These are phyloP conservation scores for Struthio camelus DNA, from an alignment of 2,113 vertebrate species.

Conservation along the genomic window DNA sequence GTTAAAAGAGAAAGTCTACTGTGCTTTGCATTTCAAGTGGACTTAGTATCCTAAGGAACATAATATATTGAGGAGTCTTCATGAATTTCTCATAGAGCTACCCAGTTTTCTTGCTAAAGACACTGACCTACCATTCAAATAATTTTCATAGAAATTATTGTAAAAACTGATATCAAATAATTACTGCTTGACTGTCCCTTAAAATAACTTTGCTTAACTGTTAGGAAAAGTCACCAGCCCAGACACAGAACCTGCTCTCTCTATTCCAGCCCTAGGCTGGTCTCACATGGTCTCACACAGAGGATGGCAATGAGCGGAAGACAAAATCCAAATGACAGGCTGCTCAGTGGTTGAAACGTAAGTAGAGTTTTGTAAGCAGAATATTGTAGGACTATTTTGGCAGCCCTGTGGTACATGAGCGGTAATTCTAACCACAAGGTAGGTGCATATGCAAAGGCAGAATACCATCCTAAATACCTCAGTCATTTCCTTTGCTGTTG, in stretches of 20 bases:
- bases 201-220: background rate
- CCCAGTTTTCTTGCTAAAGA: background rate
- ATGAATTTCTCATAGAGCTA: background rate
- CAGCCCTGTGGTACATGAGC: rapidly evolving
- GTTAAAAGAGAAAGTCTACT: background rate
- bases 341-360: background rate
- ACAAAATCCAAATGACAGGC: background rate
- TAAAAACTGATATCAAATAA: background rate
- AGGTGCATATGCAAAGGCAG: background rate
- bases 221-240: background rate
- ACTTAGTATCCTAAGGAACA: background rate
- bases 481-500: background rate
- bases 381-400: background rate
- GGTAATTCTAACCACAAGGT: rapidly evolving
- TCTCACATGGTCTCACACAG: rapidly evolving
- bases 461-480: background rate
- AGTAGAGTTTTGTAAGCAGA: background rate
- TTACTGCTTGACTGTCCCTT: background rate
- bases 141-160: background rate
- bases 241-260: background rate
- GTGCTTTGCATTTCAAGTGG: conserved; percentile 5
- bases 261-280: background rate
- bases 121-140: background rate
- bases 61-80: background rate
- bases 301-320: background rate